These are phyloP conservation scores for Caenorhabditis latens DNA, from an alignment of 1,140 invertebrate genomes.

Conservation along the genomic window DNA sequence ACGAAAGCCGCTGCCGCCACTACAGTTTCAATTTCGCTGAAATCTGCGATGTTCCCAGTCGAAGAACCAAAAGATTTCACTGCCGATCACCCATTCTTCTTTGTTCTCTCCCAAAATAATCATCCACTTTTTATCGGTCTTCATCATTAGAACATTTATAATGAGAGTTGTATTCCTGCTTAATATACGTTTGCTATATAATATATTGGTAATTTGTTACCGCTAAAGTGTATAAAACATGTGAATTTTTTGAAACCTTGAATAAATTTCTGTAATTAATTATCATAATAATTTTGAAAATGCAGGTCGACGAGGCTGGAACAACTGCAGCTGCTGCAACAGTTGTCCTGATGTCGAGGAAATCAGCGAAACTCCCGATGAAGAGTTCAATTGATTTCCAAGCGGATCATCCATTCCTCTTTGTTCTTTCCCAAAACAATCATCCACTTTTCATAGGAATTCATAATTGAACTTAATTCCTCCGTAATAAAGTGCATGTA, in stretches of 20 bases:
- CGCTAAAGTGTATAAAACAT: slow-evolving; percentile 1
- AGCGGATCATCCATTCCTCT: slow-evolving; percentile 51
- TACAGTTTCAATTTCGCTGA: background rate
- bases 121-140: slow-evolving; percentile 41
- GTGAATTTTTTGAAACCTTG: slow-evolving; percentile 1
- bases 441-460: slow-evolving; percentile 38
- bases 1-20: slow-evolving; percentile 49
- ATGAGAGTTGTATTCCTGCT: background rate
- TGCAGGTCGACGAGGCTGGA: slow-evolving; percentile 52
- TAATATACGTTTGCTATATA: background rate
- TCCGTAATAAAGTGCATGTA: background rate
- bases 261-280: background rate
- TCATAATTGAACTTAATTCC: background rate
- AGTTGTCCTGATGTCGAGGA: background rate
- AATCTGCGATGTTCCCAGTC: background rate
- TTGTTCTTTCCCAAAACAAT: slow-evolving; percentile 7
- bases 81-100: slow-evolving; percentile 59
- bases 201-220: background rate
- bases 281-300: background rate
- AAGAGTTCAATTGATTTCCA: background rate
- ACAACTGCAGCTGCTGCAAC: slow-evolving; percentile 2
- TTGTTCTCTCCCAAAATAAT: slow-evolving; percentile 31
- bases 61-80: background rate
- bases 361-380: background rate
- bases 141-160: slow-evolving; percentile 36